Evolutionary conservation across 2,113 vertebrate genomes (phyloP).

Genomic region (Siniperca chuatsi): DNA sequence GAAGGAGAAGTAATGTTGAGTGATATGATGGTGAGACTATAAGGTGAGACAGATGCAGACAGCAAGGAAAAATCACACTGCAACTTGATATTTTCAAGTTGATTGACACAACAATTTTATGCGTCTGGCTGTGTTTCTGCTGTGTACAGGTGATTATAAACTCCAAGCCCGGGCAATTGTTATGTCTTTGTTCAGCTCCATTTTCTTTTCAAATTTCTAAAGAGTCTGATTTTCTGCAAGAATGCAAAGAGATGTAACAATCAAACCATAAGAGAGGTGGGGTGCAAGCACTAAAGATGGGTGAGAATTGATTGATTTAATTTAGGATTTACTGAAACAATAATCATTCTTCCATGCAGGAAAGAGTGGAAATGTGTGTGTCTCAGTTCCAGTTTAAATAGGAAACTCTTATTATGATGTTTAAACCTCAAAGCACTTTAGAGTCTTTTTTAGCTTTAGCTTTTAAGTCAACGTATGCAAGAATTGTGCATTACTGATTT

Average conservation of each 20-base stretch:
- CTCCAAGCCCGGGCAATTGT: not conserved
- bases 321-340: not conserved
- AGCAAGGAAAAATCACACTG: not conserved
- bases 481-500: not conserved
- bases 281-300: not conserved
- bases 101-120: not conserved
- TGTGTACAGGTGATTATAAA: not conserved
- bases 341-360: not conserved
- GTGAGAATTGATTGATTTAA: not conserved
- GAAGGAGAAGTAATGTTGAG: slow-evolving; percentile 19
- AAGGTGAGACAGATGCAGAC: not conserved
- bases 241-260: not conserved
- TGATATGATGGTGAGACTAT: not conserved
- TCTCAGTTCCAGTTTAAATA: not conserved
- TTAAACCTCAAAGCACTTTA: not conserved
- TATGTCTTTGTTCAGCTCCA: not conserved
- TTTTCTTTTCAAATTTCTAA: not conserved
- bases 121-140: not conserved
- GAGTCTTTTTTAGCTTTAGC: not conserved
- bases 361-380: not conserved
- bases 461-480: not conserved
- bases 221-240: not conserved
- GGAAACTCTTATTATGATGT: not conserved
- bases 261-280: too few species aligned
- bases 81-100: not conserved